A percentile compares a stretch with the other conserved stretches of the same genome.
phyloP scores from a whole-genome alignment of 2,113 vertebrate genomes.

The Gallinago undulata region DNA sequence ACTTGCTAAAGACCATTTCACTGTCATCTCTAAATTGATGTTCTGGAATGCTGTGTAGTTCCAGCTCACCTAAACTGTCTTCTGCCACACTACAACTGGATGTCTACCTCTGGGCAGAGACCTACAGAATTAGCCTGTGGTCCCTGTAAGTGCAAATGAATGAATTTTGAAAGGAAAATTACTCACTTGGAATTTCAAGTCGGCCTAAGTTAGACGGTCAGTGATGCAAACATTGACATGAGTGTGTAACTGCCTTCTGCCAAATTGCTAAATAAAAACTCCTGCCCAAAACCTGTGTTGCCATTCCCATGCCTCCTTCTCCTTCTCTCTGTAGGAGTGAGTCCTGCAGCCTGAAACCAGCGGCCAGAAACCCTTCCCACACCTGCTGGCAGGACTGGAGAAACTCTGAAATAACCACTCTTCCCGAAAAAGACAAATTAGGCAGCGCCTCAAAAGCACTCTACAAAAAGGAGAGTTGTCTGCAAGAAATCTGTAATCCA shows the following conservation, averaged over 20 bases:
- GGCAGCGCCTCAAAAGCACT: not conserved
- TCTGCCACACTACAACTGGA: not conserved
- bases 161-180: not conserved
- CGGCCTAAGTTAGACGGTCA: not conserved
- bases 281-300: not conserved
- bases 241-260: not conserved
- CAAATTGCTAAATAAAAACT: not conserved
- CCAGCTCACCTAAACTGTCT: not conserved
- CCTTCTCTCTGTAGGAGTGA: rapidly evolving
- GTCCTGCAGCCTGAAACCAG: not conserved
- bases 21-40: not conserved
- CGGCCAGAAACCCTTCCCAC: not conserved
- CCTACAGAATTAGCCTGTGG: not conserved
- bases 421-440: not conserved
- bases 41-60: not conserved
- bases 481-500: not conserved
- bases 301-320: not conserved
- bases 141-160: not conserved
- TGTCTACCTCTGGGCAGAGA: not conserved
- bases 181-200: not conserved
- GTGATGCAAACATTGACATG: not conserved
- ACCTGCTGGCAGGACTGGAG: not conserved
- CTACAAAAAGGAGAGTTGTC: not conserved
- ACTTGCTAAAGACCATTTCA: not conserved
- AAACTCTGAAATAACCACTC: not conserved